A percentile compares a stretch with the other conserved stretches of the same genome.
Evolutionary conservation across 2,113 vertebrate species (phyloP).

Genomic region (Bos javanicus): DNA sequence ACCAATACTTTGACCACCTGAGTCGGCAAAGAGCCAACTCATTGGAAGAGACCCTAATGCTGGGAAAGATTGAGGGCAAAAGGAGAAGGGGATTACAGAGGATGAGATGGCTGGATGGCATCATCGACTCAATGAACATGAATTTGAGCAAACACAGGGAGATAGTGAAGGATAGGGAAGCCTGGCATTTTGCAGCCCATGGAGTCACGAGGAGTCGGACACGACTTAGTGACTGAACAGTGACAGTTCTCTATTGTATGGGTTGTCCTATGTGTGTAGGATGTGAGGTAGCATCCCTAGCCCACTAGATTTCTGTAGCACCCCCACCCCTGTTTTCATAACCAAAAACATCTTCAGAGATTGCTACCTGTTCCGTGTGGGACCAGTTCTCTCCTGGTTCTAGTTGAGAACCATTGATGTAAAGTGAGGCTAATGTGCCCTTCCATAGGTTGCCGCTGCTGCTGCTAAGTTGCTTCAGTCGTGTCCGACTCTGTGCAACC

Average conservation of each 20-base stretch:
- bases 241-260: background rate
- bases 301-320: background rate
- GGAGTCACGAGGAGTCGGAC: background rate
- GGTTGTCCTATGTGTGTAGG: no score
- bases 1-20: background rate
- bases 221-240: rapidly evolving
- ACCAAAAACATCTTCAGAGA: background rate
- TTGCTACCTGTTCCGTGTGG: background rate
- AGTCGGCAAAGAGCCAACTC: background rate
- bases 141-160: background rate
- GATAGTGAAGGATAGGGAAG: background rate
- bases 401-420: background rate
- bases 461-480: background rate
- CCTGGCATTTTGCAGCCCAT: background rate
- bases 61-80: background rate
- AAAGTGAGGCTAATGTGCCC: background rate
- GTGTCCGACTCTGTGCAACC: rapidly evolving
- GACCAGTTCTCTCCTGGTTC: no score
- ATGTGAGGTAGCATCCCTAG: background rate
- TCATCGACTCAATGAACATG: background rate
- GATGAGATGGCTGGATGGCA: background rate
- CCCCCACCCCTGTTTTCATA: rapidly evolving
- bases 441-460: background rate
- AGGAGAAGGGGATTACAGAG: background rate
- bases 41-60: background rate